Conservation (phyloP, 1,140 invertebrate genomes). For the Drosophila kohkoa region DNA sequence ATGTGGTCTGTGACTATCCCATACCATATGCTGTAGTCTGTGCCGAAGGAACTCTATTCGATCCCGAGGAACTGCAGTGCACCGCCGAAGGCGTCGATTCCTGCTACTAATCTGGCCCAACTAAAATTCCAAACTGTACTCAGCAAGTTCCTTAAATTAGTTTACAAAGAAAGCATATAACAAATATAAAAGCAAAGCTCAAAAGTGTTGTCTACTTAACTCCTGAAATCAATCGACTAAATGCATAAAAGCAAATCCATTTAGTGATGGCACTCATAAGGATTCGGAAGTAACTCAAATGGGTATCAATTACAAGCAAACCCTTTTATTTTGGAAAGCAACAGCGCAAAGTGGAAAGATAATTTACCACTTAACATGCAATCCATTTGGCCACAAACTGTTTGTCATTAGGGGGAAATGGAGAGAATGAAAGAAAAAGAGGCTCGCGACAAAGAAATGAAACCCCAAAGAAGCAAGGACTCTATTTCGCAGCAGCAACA, state of each 20-base stretch:
- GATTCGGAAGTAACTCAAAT: conserved; percentile 8
- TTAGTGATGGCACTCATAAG: conserved; percentile 13
- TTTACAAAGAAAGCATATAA: not conserved
- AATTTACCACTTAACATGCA: conserved; percentile 73
- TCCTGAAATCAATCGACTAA: conserved; percentile 55
- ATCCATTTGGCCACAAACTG: conserved; percentile 58
- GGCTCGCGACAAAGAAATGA: conserved; percentile 41
- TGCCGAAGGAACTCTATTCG: conserved; percentile 25
- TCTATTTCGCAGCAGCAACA: conserved; percentile 63
- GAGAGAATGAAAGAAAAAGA: not conserved
- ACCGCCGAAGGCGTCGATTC: not conserved
- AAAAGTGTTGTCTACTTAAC: not conserved
- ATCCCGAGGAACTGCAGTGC: conserved; percentile 33
- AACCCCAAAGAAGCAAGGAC: conserved; percentile 54
- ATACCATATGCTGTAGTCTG: conserved; percentile 52
- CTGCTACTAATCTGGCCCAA: not conserved
- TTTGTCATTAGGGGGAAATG: conserved; percentile 41
- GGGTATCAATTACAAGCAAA: conserved; percentile 71
- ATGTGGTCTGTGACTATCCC: conserved; percentile 67
- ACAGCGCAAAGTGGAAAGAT: conserved; percentile 49
- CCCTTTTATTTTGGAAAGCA: conserved; percentile 48
- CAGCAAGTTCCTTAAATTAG: not conserved
- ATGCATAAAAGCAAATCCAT: conserved; percentile 50
- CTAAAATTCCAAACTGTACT: too few relatives aligned
- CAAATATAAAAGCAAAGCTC: not conserved